Evolutionary conservation across 2,113 vertebrate genomes (phyloP).

Genomic region (Grammomys dolichurus): DNA sequence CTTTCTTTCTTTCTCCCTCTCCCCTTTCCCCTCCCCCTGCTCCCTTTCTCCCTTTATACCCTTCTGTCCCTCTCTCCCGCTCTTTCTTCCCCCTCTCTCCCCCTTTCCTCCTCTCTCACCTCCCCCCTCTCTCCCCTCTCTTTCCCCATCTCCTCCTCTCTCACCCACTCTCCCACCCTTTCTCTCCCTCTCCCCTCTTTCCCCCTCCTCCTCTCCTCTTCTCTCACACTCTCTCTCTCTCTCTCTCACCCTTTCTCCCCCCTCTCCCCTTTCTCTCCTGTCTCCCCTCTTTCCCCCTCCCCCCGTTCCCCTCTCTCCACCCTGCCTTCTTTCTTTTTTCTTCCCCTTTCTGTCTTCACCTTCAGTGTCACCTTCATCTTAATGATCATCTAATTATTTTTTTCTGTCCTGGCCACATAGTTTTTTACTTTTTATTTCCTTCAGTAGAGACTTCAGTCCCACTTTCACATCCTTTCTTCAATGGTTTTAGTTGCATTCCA

Average conservation of each 20-base stretch:
- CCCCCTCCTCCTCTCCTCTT: fast-evolving
- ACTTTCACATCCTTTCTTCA: neutral
- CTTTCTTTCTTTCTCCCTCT: neutral
- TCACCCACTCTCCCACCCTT: no score
- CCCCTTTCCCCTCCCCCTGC: no score
- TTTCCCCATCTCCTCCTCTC: no score
- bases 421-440: neutral
- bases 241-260: no score
- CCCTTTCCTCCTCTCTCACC: no score
- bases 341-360: neutral
- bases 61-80: neutral
- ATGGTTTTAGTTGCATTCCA: neutral
- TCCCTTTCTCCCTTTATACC: fast-evolving
- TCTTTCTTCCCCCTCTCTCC: no score
- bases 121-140: no score
- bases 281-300: neutral
- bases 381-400: neutral
- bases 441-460: neutral
- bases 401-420: neutral
- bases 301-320: fast-evolving
- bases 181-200: no score
- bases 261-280: no score
- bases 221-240: no score
- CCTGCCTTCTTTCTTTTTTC: no score
- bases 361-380: neutral